phyloP scores from a whole-genome alignment of 2,797 vertebrate species.

The Brotula barbata region DNA sequence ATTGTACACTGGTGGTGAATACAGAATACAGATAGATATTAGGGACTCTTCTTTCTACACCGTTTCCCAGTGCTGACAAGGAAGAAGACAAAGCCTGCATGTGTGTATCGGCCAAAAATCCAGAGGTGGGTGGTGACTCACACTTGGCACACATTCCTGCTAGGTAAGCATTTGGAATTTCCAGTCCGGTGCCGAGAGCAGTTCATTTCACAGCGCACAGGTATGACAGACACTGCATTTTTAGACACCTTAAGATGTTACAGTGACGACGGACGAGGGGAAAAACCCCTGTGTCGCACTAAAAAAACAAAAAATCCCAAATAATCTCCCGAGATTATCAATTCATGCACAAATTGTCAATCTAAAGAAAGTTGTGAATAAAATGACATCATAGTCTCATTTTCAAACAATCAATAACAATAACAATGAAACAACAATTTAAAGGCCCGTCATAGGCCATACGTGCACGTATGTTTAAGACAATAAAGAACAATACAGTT shows the following conservation, averaged over 20 bases:
- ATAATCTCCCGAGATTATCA: too few species aligned
- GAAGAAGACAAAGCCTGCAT: neutral
- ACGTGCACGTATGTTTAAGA: too few species aligned
- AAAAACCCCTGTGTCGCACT: constrained; percentile 20
- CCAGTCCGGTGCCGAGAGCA: neutral
- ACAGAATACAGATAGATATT: neutral
- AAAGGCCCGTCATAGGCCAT: too few species aligned
- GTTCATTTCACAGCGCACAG: constrained; percentile 7
- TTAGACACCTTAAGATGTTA: neutral
- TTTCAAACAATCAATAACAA: too few species aligned
- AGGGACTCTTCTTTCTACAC: neutral
- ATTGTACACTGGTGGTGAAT: too few species aligned
- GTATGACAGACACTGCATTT: neutral
- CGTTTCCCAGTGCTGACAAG: neutral
- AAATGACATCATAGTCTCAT: too few species aligned
- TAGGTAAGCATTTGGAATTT: constrained; percentile 36
- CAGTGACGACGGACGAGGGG: too few species aligned
- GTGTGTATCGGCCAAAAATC: neutral
- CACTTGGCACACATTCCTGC: neutral
- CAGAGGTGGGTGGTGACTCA: neutral
- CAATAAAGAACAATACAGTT: too few species aligned
- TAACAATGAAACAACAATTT: too few species aligned
- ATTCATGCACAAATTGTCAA: too few species aligned
- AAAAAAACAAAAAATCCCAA: too few species aligned
- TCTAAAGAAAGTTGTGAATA: too few species aligned